Conservation (phyloP, 2,888 invertebrate genomes). For the Acholoe squamosa region DNA sequence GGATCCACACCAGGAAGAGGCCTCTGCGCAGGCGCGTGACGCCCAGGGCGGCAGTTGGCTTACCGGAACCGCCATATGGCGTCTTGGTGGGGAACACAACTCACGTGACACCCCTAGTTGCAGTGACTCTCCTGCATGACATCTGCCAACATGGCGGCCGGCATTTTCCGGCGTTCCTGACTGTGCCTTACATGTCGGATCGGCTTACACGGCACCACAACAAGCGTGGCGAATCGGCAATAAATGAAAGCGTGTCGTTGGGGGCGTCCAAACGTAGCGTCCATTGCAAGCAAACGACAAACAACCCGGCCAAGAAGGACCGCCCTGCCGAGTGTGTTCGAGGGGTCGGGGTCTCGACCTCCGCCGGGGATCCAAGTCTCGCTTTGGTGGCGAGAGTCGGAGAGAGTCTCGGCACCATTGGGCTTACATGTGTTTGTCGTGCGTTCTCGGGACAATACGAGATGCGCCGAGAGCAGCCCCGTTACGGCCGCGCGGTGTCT, state of each 20-base stretch:
- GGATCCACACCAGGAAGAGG: constrained; percentile 6
- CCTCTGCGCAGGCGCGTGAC: constrained; percentile 1
- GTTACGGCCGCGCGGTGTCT: constrained; percentile 34
- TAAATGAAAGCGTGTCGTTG: neutral
- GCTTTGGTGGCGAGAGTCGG: constrained; percentile 39
- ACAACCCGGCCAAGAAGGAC: neutral
- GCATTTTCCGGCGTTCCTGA: constrained; percentile 20
- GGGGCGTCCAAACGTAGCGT: neutral
- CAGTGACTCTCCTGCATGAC: constrained; percentile 39
- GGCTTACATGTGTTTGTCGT: constrained; percentile 57
- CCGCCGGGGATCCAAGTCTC: constrained; percentile 55
- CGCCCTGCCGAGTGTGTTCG: neutral
- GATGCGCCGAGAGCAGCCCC: constrained; percentile 24
- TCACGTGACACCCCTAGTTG: constrained; percentile 54
- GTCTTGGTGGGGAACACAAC: constrained; percentile 41
- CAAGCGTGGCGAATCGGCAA: constrained; percentile 27
- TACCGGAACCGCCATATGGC: constrained; percentile 56
- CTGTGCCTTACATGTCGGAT: constrained; percentile 41
- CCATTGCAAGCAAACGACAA: neutral
- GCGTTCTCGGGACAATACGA: constrained; percentile 52
- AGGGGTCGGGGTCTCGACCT: constrained; percentile 47
- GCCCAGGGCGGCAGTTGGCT: constrained; percentile 25
- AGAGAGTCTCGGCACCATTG: constrained; percentile 56
- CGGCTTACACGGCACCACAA: constrained; percentile 43
- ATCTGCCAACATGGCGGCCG: constrained; percentile 45